These are phyloP conservation scores for Prunella himalayana DNA, from an alignment of 2,113 vertebrate genomes.

Conservation along the genomic window DNA sequence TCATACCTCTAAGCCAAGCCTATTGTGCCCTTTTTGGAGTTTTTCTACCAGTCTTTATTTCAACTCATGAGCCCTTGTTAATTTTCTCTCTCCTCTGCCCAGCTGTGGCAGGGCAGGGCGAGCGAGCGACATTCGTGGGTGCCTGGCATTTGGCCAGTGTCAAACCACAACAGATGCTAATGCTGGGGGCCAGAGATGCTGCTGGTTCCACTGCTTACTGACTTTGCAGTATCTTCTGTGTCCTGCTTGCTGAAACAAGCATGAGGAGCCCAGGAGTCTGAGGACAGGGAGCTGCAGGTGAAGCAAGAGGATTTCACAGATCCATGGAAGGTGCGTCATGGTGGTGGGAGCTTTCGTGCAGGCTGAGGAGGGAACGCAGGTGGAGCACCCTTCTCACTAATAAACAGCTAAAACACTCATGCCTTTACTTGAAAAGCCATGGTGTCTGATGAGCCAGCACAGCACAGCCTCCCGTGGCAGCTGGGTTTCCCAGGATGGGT, in stretches of 20 bases:
- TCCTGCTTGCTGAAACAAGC: not conserved
- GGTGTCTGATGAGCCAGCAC: not conserved
- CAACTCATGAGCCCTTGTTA: not conserved
- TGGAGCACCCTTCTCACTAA: not conserved
- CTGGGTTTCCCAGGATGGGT: not conserved
- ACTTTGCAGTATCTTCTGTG: not conserved
- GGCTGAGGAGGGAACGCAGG: not conserved
- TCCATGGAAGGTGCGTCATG: not conserved
- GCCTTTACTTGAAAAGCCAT: slow-evolving; percentile 10
- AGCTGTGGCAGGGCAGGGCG: not conserved
- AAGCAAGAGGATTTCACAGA: not conserved
- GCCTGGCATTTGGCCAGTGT: not conserved
- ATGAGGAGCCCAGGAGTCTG: not conserved
- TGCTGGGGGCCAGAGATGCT: not conserved
- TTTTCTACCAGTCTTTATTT: not conserved
- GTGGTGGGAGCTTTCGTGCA: not conserved
- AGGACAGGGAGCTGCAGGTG: not conserved
- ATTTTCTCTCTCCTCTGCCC: not conserved
- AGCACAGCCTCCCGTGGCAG: not conserved
- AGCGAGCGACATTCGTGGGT: rapidly evolving
- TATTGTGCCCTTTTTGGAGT: not conserved
- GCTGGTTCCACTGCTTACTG: not conserved
- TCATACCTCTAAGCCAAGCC: rapidly evolving
- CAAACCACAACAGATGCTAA: not conserved
- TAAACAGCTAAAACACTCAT: not conserved